Evolutionary conservation across 2,113 vertebrate species (phyloP).

Genomic region (Petaurus breviceps): DNA sequence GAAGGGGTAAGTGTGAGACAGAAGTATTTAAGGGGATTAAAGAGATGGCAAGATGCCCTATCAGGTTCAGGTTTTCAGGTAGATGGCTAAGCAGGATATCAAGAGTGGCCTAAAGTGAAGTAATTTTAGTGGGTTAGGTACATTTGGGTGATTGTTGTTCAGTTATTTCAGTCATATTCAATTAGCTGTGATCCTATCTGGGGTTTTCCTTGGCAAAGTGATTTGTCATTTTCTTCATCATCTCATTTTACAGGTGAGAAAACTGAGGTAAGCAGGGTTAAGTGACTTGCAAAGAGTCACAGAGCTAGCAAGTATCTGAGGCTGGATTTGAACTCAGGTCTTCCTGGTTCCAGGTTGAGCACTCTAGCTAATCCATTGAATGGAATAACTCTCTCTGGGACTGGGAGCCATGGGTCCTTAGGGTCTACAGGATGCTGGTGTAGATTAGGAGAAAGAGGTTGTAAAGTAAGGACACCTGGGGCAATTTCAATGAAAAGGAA

Average conservation of each 20-base stretch:
- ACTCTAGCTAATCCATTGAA: not conserved
- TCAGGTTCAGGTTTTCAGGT: not conserved
- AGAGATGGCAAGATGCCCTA: not conserved
- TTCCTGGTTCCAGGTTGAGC: not conserved
- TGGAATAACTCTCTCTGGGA: not conserved
- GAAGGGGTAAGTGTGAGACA: not conserved
- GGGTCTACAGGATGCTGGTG: not conserved
- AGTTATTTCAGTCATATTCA: not conserved
- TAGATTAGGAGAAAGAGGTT: not conserved
- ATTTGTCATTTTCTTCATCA: not conserved
- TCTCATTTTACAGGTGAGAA: not conserved
- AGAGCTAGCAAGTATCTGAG: not conserved
- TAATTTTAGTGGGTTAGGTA: not conserved
- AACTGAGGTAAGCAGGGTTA: not conserved
- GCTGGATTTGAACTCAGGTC: not conserved
- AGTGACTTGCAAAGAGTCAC: no score
- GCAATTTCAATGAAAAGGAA: not conserved
- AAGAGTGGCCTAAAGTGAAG: not conserved
- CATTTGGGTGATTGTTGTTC: not conserved
- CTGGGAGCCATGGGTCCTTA: not conserved
- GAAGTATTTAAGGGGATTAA: not conserved
- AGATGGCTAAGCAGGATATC: not conserved
- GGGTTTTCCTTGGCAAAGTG: not conserved
- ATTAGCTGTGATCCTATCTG: not conserved
- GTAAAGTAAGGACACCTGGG: not conserved